Base-by-base conservation (phyloP, 1,140 invertebrate species). In the Bursaphelenchus mucronatus region DNA sequence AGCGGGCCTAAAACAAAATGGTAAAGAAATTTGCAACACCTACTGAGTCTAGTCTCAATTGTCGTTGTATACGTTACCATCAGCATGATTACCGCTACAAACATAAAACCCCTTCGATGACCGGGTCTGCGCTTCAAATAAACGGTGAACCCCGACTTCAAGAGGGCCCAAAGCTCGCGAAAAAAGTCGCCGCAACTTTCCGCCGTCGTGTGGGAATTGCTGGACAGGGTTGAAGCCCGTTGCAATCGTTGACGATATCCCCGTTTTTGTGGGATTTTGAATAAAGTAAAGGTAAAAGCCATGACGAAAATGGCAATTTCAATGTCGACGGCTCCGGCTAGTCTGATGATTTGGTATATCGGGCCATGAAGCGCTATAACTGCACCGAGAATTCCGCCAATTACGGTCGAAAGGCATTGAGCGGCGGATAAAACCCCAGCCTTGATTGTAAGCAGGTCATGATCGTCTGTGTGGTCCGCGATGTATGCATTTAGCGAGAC, bases 11-110 rank as follows among this genome's bases (percentile, higher is more conserved):
- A 64, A 68, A 68, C 19, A 13, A 41, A 15, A 7, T 51, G 6
- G 7, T 13, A n/a, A 43, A 63, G 17, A 54, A 0, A 54, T 5
- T 1, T 61, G 5, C n/a, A 9, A 57, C 15, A 70, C 52, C 59
- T 39, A 73, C 71, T 75, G 9, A 70, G 71, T 67, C 63, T 61
- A 10, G 71, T 73, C 50, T 73, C 72, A n/a, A 73, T 68, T 13
- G 64, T 40, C 8, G 71, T 67, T 30, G 71, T 73, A 44, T 75
- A 73, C 44, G 63, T 71, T 13, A 73, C 30, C 73, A 75, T 75
- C 3, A 75, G 55, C 10, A 63, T 45, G n/a, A 68, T 21, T 11
- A 55, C 59, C 0, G 68, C 68, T 8, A 74, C 43, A 43, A 66
- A 62, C 62, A 73, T 75, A 49, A 73, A 75, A 8, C 68, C 68